A percentile compares a stretch with the other conserved stretches of the same genome.
These are phyloP conservation scores for Columbina picui DNA, from an alignment of 2,113 vertebrate species.

Conservation along the genomic window DNA sequence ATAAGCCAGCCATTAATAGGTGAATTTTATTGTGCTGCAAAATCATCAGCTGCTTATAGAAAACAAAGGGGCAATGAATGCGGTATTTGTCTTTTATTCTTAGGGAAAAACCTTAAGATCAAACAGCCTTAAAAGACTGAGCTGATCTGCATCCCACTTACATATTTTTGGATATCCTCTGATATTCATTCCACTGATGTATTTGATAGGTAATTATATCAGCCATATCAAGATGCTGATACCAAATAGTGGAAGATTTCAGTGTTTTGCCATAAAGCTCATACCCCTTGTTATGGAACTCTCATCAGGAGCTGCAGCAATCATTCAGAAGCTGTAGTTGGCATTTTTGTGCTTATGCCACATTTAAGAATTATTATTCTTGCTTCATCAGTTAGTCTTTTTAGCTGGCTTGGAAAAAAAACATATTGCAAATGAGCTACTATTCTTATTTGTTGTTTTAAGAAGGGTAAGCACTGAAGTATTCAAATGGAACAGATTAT, in stretches of 20 bases:
- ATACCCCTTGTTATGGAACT: not conserved
- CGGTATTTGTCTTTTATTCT: not conserved
- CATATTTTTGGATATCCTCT: not conserved
- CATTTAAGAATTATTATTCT: constrained; percentile 68
- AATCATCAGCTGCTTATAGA: constrained; percentile 38
- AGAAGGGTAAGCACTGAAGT: constrained; percentile 72
- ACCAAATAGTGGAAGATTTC: not conserved
- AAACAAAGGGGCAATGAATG: constrained; percentile 27
- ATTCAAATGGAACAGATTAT: constrained; percentile 81
- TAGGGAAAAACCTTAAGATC: not conserved
- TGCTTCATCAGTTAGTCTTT: constrained; percentile 68
- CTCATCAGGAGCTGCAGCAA: constrained; percentile 20
- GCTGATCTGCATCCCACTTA: constrained; percentile 1
- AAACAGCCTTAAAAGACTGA: constrained; percentile 11
- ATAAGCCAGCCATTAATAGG: constrained; percentile 7
- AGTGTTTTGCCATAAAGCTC: constrained; percentile 25
- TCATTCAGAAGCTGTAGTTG: constrained; percentile 4
- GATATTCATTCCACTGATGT: constrained; percentile 32
- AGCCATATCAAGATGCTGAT: not conserved
- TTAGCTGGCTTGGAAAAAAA: constrained; percentile 62
- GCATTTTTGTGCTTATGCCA: constrained; percentile 42
- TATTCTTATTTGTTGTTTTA: constrained; percentile 80
- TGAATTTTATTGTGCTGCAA: constrained; percentile 42
- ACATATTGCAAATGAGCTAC: constrained; percentile 70
- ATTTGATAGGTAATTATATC: constrained; percentile 36